Conservation (phyloP, 2,113 vertebrate genomes). For the Mormyrus iriodes region DNA sequence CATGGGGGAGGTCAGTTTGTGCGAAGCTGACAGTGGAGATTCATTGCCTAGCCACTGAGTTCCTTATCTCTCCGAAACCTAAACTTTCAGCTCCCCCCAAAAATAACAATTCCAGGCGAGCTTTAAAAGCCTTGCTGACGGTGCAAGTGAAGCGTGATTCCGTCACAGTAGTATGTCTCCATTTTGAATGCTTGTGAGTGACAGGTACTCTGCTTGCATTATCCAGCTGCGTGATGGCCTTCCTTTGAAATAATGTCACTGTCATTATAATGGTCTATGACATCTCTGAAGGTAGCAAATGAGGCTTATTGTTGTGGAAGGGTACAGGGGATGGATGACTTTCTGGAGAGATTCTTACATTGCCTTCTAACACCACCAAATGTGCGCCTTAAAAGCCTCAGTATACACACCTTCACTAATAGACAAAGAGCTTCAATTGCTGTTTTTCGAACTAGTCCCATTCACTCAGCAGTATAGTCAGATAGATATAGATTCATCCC, state of each 20-base stretch:
- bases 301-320: constrained; percentile 69
- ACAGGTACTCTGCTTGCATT: constrained; percentile 79
- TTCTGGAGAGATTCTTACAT: constrained; percentile 81
- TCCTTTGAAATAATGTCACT: constrained; percentile 82
- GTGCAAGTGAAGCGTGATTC: constrained; percentile 73
- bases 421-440: not conserved
- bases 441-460: not conserved
- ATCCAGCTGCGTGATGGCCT: constrained; percentile 80
- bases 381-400: not conserved
- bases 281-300: constrained; percentile 80
- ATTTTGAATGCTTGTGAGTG: constrained; percentile 79
- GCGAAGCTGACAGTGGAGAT: constrained; percentile 58
- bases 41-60: constrained; percentile 33
- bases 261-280: constrained; percentile 79
- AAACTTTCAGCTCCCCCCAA: constrained; percentile 47
- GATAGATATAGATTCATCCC: not conserved
- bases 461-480: not conserved
- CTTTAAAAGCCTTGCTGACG: constrained; percentile 75
- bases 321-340: constrained; percentile 68
- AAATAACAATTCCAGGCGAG: constrained; percentile 48
- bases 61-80: constrained; percentile 42
- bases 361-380: constrained; percentile 47
- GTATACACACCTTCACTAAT: not conserved
- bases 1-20: constrained; percentile 34
- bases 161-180: constrained; percentile 68